A percentile compares a stretch with the other conserved stretches of the same genome.
These are phyloP conservation scores for Sphaerophoria taeniata DNA, from an alignment of 2,888 invertebrate species.

Conservation along the genomic window DNA sequence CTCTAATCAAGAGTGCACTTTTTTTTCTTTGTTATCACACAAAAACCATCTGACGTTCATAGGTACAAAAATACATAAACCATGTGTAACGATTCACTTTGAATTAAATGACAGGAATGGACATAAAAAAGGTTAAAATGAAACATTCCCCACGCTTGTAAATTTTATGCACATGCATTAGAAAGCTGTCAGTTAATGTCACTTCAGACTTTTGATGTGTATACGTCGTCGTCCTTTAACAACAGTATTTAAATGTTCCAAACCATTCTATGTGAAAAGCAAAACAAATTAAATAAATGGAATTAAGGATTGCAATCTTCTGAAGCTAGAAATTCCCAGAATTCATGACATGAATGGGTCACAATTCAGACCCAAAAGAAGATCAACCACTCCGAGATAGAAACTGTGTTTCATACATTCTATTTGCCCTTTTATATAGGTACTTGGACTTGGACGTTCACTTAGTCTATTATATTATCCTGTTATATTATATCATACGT, in stretches of 20 bases:
- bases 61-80: background rate
- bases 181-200: slow-evolving; percentile 5
- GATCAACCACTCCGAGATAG: no score
- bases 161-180: slow-evolving; percentile 23
- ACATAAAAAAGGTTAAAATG: background rate
- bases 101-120: background rate
- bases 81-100: background rate
- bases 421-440: no score
- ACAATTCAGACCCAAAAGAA: no score
- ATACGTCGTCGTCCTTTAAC: no score
- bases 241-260: background rate
- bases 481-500: no score
- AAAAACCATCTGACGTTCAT: background rate
- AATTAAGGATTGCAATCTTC: no score
- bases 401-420: no score
- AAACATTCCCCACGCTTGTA: slow-evolving; percentile 7
- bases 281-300: no score
- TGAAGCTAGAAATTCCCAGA: no score
- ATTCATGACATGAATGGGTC: no score
- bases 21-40: background rate
- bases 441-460: no score
- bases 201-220: background rate
- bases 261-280: background rate
- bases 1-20: slow-evolving; percentile 15
- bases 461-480: no score